Percentiles rank a stretch among this genome's conserved stretches.
Evolutionary conservation across 2,113 vertebrate genomes (phyloP).

Genomic region (Lepus timidus): DNA sequence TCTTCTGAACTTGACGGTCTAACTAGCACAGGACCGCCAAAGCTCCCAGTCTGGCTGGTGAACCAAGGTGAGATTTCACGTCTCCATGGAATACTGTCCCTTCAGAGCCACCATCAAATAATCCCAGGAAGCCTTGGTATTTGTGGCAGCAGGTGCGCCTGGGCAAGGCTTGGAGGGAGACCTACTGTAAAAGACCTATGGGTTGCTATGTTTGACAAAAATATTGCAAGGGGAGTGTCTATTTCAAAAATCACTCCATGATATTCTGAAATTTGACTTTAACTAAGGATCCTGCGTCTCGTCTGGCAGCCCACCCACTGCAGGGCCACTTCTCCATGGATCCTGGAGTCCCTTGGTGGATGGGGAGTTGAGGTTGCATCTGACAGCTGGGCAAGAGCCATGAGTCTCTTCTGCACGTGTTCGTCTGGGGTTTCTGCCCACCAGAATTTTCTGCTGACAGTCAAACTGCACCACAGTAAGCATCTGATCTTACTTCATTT

Average conservation of each 20-base stretch:
- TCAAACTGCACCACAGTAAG: not conserved
- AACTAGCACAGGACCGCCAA: too few species aligned
- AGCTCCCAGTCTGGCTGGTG: too few species aligned
- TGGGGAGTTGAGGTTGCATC: not conserved
- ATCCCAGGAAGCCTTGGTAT: too few species aligned
- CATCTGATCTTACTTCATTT: not conserved
- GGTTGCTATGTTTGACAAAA: not conserved
- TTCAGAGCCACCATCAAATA: too few species aligned
- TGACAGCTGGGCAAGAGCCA: not conserved
- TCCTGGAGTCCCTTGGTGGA: too few species aligned
- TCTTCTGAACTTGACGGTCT: too few species aligned
- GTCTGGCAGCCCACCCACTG: not conserved
- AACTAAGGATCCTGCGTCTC: not conserved
- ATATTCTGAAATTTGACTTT: constrained; percentile 13
- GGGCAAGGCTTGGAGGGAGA: not conserved
- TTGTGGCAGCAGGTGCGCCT: not conserved
- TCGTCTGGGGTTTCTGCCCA: not conserved
- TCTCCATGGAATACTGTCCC: too few species aligned
- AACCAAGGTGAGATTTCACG: too few species aligned
- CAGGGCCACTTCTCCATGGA: not conserved
- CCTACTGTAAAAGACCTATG: not conserved
- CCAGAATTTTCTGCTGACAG: not conserved
- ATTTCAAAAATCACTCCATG: not conserved
- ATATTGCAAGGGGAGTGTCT: not conserved
- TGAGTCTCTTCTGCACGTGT: not conserved